phyloP scores from a whole-genome alignment of 2,797 vertebrate genomes.

The Aphelocoma californica region DNA sequence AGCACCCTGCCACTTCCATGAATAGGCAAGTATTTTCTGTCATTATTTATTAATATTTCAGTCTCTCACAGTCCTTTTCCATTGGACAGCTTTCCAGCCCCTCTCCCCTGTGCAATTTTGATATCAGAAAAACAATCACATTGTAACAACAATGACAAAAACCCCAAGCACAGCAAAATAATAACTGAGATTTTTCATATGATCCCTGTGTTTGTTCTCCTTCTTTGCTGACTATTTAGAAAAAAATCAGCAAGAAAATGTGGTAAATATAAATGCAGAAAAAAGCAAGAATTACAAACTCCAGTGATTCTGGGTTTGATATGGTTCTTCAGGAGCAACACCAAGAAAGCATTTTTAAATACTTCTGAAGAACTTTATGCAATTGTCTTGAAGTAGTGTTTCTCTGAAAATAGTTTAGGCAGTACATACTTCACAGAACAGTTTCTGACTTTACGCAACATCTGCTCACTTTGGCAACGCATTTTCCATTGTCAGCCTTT shows the following conservation, averaged over 20 bases:
- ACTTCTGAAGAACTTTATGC: neutral
- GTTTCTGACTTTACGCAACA: neutral
- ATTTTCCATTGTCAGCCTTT: neutral
- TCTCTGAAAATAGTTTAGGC: neutral
- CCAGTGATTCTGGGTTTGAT: neutral
- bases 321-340: neutral
- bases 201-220: neutral
- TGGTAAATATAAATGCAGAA: neutral
- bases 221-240: neutral
- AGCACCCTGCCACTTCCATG: neutral
- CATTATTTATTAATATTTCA: neutral
- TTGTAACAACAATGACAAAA: neutral
- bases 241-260: neutral
- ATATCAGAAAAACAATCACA: neutral
- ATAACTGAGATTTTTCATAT: neutral
- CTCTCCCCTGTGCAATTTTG: neutral
- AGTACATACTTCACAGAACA: neutral
- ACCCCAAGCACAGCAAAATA: neutral
- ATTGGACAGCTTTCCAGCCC: accelerated
- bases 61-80: neutral
- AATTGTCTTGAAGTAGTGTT: neutral
- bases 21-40: neutral
- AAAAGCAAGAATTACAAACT: neutral
- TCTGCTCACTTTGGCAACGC: neutral
- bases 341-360: neutral